Percentiles rank a stretch among this genome's conserved stretches.
Evolutionary conservation across 2,888 invertebrate genomes (phyloP).

Genomic region (Alviniconcha strummeri): DNA sequence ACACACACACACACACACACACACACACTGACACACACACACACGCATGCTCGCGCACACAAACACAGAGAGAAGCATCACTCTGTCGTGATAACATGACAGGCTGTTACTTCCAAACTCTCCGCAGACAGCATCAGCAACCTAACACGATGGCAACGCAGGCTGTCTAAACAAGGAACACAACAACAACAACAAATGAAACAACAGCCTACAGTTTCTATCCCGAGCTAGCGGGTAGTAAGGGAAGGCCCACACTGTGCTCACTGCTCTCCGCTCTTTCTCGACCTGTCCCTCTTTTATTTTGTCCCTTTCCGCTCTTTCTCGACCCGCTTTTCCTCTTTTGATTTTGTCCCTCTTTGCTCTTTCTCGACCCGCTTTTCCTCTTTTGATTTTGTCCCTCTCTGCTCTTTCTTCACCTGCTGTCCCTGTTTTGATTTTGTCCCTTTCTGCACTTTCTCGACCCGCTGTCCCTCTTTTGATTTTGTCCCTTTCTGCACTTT

Average conservation of each 20-base stretch:
- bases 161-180: no score
- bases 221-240: no score
- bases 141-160: no score
- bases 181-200: no score
- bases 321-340: not conserved
- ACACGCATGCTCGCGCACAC: not conserved
- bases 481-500: not conserved
- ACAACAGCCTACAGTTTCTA: no score
- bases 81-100: no score
- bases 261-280: not conserved
- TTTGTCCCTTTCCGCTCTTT: not conserved
- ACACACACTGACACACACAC: not conserved
- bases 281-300: not conserved
- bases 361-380: not conserved
- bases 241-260: no score
- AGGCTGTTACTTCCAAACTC: no score
- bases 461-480: not conserved
- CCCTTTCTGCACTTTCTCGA: not conserved
- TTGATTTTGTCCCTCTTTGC: not conserved
- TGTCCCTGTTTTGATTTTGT: not conserved
- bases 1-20: not conserved
- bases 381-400: not conserved
- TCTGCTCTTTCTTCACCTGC: not conserved
- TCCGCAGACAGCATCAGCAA: no score
- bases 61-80: no score